phyloP scores from a whole-genome alignment of 2,888 invertebrate genomes.

The Agrotis ipsilon region DNA sequence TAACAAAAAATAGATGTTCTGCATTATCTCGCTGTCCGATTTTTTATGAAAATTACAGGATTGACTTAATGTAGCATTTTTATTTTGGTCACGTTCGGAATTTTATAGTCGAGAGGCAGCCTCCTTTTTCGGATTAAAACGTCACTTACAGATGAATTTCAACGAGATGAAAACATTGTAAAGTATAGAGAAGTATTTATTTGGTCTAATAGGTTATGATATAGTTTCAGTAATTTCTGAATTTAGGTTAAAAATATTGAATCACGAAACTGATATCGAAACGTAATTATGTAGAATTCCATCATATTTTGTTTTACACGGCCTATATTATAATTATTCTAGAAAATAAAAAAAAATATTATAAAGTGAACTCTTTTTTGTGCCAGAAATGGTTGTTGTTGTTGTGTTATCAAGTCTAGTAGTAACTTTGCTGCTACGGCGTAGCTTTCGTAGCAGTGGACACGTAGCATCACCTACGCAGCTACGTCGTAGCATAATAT shows the following conservation, averaged over 20 bases:
- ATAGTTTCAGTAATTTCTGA: not conserved
- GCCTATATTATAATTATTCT: not conserved
- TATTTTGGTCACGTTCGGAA: constrained; percentile 83
- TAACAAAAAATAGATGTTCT: constrained; percentile 22
- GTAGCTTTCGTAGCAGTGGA: constrained; percentile 1
- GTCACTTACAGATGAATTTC: constrained; percentile 85
- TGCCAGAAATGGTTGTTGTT: too few relatives aligned
- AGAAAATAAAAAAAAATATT: not conserved
- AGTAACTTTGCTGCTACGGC: not conserved
- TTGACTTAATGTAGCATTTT: constrained; percentile 71
- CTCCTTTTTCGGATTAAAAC: constrained; percentile 83
- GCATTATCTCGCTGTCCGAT: constrained; percentile 44
- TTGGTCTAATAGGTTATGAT: not conserved
- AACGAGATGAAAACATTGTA: constrained; percentile 71
- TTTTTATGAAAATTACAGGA: constrained; percentile 50
- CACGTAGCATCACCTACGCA: constrained; percentile 6
- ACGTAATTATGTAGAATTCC: too few relatives aligned
- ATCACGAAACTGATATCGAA: too few relatives aligned
- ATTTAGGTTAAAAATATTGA: too few relatives aligned
- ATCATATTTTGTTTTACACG: too few relatives aligned
- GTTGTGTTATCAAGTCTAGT: too few relatives aligned
- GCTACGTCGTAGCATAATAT: constrained; percentile 8
- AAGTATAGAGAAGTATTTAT: not conserved
- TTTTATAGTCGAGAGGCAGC: constrained; percentile 79
- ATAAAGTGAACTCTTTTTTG: not conserved